These are phyloP conservation scores for Fragum whitleyi DNA, from an alignment of 2,888 invertebrate species.

Conservation along the genomic window DNA sequence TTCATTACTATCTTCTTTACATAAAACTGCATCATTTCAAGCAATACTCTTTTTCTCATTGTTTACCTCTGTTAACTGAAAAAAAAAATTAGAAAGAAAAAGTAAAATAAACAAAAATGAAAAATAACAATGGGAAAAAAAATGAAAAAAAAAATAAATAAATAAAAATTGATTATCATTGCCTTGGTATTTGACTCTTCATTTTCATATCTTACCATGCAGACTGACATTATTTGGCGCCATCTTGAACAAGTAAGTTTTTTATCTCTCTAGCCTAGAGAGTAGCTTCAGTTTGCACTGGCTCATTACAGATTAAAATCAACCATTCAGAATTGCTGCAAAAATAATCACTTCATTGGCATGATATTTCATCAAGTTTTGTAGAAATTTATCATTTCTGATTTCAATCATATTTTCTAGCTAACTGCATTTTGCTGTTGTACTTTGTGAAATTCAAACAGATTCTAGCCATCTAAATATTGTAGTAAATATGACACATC, in stretches of 20 bases:
- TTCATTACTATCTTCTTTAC: too few relatives aligned
- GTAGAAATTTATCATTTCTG: not conserved
- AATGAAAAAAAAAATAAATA: not conserved
- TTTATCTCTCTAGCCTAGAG: slow-evolving; percentile 21
- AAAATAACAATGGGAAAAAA: too few relatives aligned
- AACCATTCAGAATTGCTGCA: not conserved
- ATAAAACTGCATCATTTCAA: too few relatives aligned
- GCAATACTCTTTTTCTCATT: too few relatives aligned
- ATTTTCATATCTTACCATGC: slow-evolving; percentile 34
- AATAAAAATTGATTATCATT: too few relatives aligned
- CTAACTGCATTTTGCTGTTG: not conserved
- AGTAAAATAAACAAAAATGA: too few relatives aligned
- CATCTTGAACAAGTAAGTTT: slow-evolving; percentile 77
- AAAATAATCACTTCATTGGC: not conserved
- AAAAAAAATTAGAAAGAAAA: too few relatives aligned
- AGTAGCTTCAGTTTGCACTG: slow-evolving; percentile 23
- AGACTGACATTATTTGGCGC: slow-evolving; percentile 78
- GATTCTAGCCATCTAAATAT: too few relatives aligned
- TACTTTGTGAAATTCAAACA: not conserved
- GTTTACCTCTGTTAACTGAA: too few relatives aligned
- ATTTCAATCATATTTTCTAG: not conserved
- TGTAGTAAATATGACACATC: too few relatives aligned
- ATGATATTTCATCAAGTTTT: not conserved
- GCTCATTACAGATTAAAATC: not conserved
- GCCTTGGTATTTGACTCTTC: not conserved